A percentile compares a stretch with the other conserved stretches of the same genome.
Conservation (phyloP, 1,140 invertebrate species). For the Protaetia brevitarsis region DNA sequence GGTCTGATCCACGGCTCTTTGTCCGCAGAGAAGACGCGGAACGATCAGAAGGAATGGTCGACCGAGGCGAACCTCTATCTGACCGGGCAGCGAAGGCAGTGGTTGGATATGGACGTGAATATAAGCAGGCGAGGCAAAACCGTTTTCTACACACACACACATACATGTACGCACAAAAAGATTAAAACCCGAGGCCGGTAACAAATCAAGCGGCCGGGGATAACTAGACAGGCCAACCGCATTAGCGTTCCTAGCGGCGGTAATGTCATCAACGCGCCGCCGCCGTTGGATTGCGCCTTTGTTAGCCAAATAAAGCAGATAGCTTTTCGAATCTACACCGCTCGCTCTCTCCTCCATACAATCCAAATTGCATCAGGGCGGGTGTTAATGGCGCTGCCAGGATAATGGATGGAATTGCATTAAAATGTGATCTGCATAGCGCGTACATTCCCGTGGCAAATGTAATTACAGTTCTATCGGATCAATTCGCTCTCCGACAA, state of each 20-base stretch:
- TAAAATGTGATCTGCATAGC: constrained; percentile 52
- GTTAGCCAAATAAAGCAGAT: constrained; percentile 44
- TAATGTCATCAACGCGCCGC: constrained; percentile 38
- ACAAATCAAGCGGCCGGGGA: constrained; percentile 28
- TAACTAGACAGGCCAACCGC: constrained; percentile 29
- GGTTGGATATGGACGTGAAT: not conserved
- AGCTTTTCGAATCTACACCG: constrained; percentile 43
- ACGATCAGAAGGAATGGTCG: constrained; percentile 8
- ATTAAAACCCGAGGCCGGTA: constrained; percentile 26
- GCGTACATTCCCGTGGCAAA: constrained; percentile 47
- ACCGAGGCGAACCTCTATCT: constrained; percentile 12
- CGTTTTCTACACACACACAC: not conserved
- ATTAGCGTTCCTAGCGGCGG: constrained; percentile 27
- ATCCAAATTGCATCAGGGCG: constrained; percentile 49
- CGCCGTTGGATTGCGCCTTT: constrained; percentile 33
- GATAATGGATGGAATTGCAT: constrained; percentile 52
- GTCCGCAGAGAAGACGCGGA: not conserved
- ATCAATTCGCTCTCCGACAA: constrained; percentile 38
- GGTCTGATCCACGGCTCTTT: constrained; percentile 13
- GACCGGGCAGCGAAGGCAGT: not conserved
- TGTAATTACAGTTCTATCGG: constrained; percentile 46
- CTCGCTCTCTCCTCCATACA: constrained; percentile 37
- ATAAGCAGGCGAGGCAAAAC: constrained; percentile 6
- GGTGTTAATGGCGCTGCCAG: constrained; percentile 49
- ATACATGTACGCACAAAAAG: constrained; percentile 19